phyloP scores from a whole-genome alignment of 1,140 invertebrate genomes.

The Marisa cornuarietis region DNA sequence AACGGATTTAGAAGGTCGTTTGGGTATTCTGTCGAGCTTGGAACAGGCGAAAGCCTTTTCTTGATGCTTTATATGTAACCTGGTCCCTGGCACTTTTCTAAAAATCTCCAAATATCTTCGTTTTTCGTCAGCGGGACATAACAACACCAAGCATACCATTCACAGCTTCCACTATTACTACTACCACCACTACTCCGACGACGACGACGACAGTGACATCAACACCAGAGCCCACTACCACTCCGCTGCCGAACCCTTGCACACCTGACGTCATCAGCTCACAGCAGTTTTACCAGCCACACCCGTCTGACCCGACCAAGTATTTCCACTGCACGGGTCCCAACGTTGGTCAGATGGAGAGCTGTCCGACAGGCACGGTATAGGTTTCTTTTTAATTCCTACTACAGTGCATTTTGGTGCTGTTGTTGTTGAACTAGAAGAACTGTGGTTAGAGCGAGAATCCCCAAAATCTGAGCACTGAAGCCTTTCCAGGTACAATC shows the following conservation, averaged over 20 bases:
- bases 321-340: conserved; percentile 18
- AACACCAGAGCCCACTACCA: background rate
- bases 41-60: too few relatives aligned
- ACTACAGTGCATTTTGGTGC: background rate
- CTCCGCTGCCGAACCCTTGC: conserved; percentile 2
- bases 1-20: too few relatives aligned
- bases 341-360: background rate
- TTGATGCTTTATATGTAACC: too few relatives aligned
- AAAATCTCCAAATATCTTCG: too few relatives aligned
- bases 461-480: too few relatives aligned
- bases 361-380: conserved; percentile 8
- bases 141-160: too few relatives aligned
- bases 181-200: too few relatives aligned
- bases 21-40: too few relatives aligned
- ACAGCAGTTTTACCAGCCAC: conserved; percentile 10
- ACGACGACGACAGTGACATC: background rate
- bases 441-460: too few relatives aligned
- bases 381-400: background rate
- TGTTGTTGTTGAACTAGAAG: background rate
- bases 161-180: background rate
- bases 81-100: too few relatives aligned
- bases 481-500: too few relatives aligned
- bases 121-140: too few relatives aligned
- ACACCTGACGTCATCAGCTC: background rate
- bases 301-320: conserved; percentile 18